Percentiles rank a stretch among this genome's conserved stretches.
Evolutionary conservation across 1,140 invertebrate genomes (phyloP).

Genomic region (Propsilocerus akamusi): DNA sequence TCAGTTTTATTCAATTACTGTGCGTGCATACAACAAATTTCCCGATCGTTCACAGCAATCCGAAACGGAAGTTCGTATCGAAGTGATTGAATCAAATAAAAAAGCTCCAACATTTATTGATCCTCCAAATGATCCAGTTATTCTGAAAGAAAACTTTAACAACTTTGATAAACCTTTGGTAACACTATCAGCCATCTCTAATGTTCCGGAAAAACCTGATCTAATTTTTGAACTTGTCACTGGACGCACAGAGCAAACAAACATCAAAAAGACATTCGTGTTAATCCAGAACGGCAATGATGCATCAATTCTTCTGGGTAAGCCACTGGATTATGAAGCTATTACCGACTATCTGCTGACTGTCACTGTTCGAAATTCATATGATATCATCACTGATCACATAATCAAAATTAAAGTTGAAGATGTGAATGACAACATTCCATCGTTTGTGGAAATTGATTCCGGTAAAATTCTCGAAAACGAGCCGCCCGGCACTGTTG

Average conservation of each 20-base stretch:
- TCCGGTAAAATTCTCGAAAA: conserved; percentile 68
- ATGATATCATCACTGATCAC: conserved; percentile 55
- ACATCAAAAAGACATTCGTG: conserved; percentile 58
- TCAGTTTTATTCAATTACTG: conserved; percentile 50
- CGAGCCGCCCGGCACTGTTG: conserved; percentile 54
- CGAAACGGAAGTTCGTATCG: conserved; percentile 55
- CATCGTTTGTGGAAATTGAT: conserved; percentile 57
- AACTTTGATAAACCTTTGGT: conserved; percentile 47
- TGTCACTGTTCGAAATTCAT: conserved; percentile 65
- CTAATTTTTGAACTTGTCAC: conserved; percentile 59
- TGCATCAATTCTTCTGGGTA: conserved; percentile 51
- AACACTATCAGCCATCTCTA: conserved; percentile 48
- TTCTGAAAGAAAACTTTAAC: conserved; percentile 49
- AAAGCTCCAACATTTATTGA: conserved; percentile 59
- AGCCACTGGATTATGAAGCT: conserved; percentile 62
- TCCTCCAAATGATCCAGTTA: conserved; percentile 35
- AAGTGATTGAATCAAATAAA: conserved; percentile 71
- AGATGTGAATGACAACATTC: conserved; percentile 80
- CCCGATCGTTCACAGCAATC: conserved; percentile 32
- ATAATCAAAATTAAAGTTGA: conserved; percentile 53
- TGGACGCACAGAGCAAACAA: conserved; percentile 66
- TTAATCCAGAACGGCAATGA: conserved; percentile 42
- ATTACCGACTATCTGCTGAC: conserved; percentile 65
- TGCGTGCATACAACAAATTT: conserved; percentile 59
- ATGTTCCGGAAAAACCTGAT: conserved; percentile 47